Percentiles rank a stretch among this genome's conserved stretches.
Conservation (phyloP, 2,113 vertebrate species). For the Excalfactoria chinensis region DNA sequence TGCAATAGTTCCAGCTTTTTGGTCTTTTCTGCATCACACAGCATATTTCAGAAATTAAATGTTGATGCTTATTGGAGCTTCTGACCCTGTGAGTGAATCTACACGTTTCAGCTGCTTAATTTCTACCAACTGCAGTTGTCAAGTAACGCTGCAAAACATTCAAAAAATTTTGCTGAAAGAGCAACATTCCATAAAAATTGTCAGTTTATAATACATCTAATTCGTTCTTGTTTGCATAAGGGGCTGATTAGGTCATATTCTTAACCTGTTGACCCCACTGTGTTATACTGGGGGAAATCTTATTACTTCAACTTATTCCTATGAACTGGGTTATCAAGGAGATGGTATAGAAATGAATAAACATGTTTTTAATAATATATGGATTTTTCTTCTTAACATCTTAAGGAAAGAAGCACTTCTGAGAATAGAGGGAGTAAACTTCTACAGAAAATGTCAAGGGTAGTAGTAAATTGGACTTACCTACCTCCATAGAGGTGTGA, state of each 20-base stretch:
- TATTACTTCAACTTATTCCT: neutral
- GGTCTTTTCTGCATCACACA: slow-evolving; percentile 26
- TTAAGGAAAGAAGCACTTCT: neutral
- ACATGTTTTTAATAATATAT: neutral
- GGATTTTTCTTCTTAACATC: neutral
- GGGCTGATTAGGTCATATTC: neutral
- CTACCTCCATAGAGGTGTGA: neutral
- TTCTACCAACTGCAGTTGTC: slow-evolving; percentile 16
- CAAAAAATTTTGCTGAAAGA: slow-evolving; percentile 36
- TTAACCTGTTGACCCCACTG: neutral
- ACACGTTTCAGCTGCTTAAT: slow-evolving; percentile 40
- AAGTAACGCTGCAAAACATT: slow-evolving; percentile 9
- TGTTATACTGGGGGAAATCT: neutral
- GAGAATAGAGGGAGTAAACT: neutral
- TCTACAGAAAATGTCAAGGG: neutral
- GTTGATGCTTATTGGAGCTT: slow-evolving; percentile 29
- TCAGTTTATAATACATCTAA: neutral
- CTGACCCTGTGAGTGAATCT: neutral
- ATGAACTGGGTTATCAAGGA: neutral
- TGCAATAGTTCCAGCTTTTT: neutral
- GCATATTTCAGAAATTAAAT: slow-evolving; percentile 45
- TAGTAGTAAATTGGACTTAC: neutral
- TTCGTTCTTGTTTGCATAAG: neutral
- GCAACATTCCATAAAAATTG: slow-evolving; percentile 3
- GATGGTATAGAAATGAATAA: neutral